These are phyloP conservation scores for Chrysocyon brachyurus DNA, from an alignment of 2,797 vertebrate species.

Conservation along the genomic window DNA sequence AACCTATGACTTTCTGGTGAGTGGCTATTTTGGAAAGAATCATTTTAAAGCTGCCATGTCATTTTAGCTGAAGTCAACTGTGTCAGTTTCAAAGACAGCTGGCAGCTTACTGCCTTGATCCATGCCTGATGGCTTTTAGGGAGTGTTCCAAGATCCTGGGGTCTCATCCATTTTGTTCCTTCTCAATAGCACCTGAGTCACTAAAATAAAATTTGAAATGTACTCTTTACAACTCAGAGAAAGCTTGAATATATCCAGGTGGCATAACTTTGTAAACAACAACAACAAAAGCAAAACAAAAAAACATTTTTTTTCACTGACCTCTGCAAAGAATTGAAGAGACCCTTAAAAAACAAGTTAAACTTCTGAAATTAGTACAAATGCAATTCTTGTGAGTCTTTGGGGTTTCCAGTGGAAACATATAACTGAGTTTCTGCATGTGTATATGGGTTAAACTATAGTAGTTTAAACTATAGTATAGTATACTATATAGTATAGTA, in stretches of 20 bases:
- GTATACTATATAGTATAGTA: neutral
- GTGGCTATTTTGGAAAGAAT: constrained; percentile 57
- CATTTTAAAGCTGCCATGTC: constrained; percentile 1
- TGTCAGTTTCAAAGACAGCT: constrained; percentile 58
- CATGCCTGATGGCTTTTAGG: constrained; percentile 1
- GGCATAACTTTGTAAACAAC: neutral
- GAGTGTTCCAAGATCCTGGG: constrained; percentile 43
- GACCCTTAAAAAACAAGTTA: constrained; percentile 34
- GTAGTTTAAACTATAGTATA: neutral
- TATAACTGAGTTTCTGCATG: neutral
- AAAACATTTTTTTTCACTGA: neutral
- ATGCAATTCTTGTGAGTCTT: constrained; percentile 11
- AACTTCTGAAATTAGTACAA: constrained; percentile 52
- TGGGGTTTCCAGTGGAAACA: constrained; percentile 12
- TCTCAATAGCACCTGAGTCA: neutral
- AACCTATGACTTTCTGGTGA: constrained; percentile 8
- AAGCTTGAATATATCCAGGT: constrained; percentile 5
- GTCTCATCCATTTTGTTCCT: neutral
- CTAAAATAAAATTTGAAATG: constrained; percentile 50
- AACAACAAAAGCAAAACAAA: neutral
- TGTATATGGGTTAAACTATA: neutral
- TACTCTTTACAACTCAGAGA: constrained; percentile 4
- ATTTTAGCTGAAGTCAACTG: constrained; percentile 41
- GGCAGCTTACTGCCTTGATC: neutral
- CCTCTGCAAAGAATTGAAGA: neutral